Percentiles rank a stretch among this genome's conserved stretches.
Conservation (phyloP, 2,888 invertebrate genomes). For the Cinara cedri region DNA sequence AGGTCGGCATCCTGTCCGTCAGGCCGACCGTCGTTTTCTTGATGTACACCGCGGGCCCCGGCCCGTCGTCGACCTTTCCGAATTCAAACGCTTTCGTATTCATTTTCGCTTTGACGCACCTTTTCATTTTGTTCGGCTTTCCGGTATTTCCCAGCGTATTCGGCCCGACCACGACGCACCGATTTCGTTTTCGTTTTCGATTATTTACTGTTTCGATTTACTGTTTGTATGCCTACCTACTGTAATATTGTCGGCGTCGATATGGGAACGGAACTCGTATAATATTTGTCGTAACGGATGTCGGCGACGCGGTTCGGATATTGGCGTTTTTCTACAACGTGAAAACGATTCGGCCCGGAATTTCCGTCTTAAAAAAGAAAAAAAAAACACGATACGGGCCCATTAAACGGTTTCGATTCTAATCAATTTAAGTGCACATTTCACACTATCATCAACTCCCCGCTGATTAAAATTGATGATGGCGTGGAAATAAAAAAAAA, state of each 20-base stretch:
- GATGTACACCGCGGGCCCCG: background rate
- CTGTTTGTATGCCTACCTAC: too few species aligned
- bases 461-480: constrained; percentile 57
- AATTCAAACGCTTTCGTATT: constrained; percentile 16
- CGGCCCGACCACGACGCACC: too few species aligned
- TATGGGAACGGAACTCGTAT: too few species aligned
- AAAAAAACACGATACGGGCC: background rate
- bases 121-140: too few species aligned
- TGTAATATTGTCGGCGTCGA: background rate
- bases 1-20: too few species aligned
- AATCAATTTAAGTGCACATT: constrained; percentile 54
- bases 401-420: constrained; percentile 55
- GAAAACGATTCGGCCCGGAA: background rate
- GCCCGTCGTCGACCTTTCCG: background rate
- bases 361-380: background rate
- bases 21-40: too few species aligned
- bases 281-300: background rate
- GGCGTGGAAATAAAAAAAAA: constrained; percentile 40
- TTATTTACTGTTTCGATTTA: too few species aligned
- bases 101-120: too few species aligned
- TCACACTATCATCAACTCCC: constrained; percentile 49
- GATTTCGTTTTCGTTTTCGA: too few species aligned
- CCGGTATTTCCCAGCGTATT: too few species aligned
- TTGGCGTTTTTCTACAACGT: background rate
- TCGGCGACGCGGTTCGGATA: background rate